A percentile compares a stretch with the other conserved stretches of the same genome.
phyloP scores from a whole-genome alignment of 2,113 vertebrate species.

The Halcyon senegalensis region DNA sequence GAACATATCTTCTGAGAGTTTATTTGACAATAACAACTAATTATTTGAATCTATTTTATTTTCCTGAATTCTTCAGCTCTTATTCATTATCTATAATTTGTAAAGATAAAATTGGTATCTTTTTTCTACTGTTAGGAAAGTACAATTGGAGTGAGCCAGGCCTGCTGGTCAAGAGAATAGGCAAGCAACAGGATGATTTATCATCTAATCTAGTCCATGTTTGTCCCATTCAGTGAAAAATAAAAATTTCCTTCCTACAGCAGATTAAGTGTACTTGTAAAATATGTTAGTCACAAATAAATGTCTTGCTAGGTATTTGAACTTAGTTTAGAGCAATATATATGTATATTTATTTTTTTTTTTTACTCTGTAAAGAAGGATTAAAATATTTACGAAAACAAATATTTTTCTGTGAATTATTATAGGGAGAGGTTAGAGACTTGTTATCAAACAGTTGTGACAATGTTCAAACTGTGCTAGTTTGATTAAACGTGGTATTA shows the following conservation, averaged over 20 bases:
- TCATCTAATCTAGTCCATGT: conserved; percentile 4
- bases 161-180: neutral
- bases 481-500: neutral
- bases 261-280: conserved; percentile 46
- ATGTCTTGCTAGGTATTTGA: neutral
- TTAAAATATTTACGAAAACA: neutral
- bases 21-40: neutral
- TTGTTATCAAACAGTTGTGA: neutral
- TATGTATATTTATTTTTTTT: neutral
- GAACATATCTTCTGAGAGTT: neutral
- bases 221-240: neutral
- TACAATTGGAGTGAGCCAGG: neutral
- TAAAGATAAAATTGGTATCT: neutral
- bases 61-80: conserved; percentile 21
- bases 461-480: neutral
- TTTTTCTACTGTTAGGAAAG: conserved; percentile 42
- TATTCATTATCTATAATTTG: neutral
- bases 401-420: neutral
- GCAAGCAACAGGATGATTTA: conserved; percentile 17
- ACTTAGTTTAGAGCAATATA: neutral
- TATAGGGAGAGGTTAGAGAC: neutral
- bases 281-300: neutral
- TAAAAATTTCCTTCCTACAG: conserved; percentile 42
- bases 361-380: neutral
- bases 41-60: neutral